A percentile compares a stretch with the other conserved stretches of the same genome.
These are phyloP conservation scores for Catharus bicknelli DNA, from an alignment of 2,113 vertebrate species.

Conservation along the genomic window DNA sequence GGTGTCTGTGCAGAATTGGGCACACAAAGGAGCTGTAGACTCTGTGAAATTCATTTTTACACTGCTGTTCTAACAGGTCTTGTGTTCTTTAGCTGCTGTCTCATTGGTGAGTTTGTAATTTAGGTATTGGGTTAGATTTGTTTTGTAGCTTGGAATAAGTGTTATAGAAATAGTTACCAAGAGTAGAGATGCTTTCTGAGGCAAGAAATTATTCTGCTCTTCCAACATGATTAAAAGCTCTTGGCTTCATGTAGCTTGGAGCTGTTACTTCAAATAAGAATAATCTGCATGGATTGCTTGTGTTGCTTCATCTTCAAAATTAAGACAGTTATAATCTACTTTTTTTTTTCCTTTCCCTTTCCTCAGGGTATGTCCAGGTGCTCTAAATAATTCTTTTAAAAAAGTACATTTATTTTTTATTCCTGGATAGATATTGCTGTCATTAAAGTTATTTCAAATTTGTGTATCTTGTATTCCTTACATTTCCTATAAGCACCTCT, in stretches of 20 bases:
- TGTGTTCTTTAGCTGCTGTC: background rate
- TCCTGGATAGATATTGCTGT: background rate
- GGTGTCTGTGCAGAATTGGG: background rate
- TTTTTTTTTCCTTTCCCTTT: background rate
- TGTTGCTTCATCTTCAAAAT: background rate
- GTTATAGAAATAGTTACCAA: background rate
- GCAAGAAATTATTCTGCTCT: background rate
- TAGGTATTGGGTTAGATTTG: background rate
- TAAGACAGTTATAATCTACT: background rate
- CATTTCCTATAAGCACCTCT: background rate
- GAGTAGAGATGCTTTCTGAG: background rate
- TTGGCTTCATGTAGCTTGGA: background rate
- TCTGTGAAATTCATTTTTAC: background rate
- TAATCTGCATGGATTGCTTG: background rate
- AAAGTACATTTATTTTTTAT: background rate
- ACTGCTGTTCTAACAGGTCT: background rate
- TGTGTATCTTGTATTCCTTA: background rate
- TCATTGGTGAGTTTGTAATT: background rate
- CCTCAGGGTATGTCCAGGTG: background rate
- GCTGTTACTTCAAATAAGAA: background rate
- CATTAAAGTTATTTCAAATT: background rate
- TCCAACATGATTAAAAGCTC: background rate
- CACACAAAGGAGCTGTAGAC: background rate
- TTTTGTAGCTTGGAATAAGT: background rate
- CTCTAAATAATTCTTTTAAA: background rate